Evolutionary conservation across 1,140 invertebrate species (phyloP).

Genomic region (Spodoptera litura): DNA sequence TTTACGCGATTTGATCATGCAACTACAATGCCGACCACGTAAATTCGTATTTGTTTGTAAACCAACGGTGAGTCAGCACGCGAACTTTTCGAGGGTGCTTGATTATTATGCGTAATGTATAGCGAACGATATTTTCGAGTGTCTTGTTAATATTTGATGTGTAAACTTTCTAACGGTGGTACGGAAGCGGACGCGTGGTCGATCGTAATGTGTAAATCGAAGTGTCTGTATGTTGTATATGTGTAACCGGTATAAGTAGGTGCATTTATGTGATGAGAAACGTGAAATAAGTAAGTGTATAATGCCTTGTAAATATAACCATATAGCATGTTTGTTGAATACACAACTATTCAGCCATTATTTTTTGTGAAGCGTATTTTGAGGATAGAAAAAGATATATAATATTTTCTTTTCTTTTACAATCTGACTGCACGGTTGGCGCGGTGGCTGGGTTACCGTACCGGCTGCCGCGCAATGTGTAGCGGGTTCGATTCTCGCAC

Average conservation of each 20-base stretch:
- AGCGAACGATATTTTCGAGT: slow-evolving; percentile 25
- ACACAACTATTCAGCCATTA: no score
- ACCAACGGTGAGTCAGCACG: slow-evolving; percentile 28
- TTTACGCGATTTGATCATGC: slow-evolving; percentile 20
- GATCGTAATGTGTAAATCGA: slow-evolving; percentile 19
- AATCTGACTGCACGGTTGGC: no score
- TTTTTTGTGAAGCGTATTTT: no score
- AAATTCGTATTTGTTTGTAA: slow-evolving; percentile 24
- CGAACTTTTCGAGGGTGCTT: not conserved
- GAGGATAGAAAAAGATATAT: no score
- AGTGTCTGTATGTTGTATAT: slow-evolving; percentile 7
- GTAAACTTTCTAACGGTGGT: slow-evolving; percentile 36
- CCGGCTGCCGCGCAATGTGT: no score
- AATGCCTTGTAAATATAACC: no score
- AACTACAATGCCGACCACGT: slow-evolving; percentile 12
- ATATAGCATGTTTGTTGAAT: no score
- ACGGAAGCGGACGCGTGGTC: slow-evolving; percentile 33
- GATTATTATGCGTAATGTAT: slow-evolving; percentile 35
- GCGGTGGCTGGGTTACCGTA: no score
- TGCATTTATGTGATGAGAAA: slow-evolving; percentile 7
- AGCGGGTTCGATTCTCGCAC: no score
- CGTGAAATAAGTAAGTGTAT: not conserved
- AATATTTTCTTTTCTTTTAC: no score
- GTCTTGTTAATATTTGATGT: slow-evolving; percentile 28
- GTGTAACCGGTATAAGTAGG: slow-evolving; percentile 17